These are phyloP conservation scores for Falcaria lacertinaria DNA, from an alignment of 2,888 invertebrate species.

Conservation along the genomic window DNA sequence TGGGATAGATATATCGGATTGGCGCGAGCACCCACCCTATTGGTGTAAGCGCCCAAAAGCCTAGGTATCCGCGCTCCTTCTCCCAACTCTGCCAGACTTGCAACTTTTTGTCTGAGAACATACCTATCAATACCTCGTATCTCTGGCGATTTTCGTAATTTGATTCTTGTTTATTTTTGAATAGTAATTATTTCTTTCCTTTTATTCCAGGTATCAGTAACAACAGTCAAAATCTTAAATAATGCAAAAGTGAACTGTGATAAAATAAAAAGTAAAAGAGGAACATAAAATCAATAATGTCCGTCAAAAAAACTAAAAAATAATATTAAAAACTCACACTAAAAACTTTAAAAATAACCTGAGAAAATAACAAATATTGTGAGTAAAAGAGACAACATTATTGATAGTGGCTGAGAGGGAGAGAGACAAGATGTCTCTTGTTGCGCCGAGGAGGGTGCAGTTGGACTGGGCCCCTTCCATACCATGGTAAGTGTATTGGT, in stretches of 20 bases:
- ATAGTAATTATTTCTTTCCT: neutral
- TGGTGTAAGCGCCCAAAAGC: too few relatives aligned
- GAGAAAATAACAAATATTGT: conserved; percentile 2
- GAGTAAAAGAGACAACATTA: conserved; percentile 6
- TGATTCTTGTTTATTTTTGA: too few relatives aligned
- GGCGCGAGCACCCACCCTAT: too few relatives aligned
- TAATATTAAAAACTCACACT: too few relatives aligned
- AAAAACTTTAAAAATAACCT: too few relatives aligned
- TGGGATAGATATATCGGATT: too few relatives aligned
- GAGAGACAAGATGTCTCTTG: conserved; percentile 57
- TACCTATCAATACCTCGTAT: too few relatives aligned
- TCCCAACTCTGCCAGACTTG: too few relatives aligned
- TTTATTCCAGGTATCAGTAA: conserved; percentile 15
- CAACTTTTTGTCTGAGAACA: too few relatives aligned
- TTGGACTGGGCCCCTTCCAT: conserved; percentile 65
- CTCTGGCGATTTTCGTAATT: too few relatives aligned
- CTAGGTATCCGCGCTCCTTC: too few relatives aligned
- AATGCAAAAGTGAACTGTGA: neutral
- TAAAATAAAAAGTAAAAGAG: neutral
- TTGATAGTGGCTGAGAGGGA: conserved; percentile 33
- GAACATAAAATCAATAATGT: conserved; percentile 1
- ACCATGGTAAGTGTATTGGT: conserved; percentile 58
- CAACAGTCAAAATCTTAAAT: neutral
- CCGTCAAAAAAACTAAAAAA: neutral
- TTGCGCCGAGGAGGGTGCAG: conserved; percentile 66